phyloP scores from a whole-genome alignment of 2,797 vertebrate species.

The Muscicapa striata region DNA sequence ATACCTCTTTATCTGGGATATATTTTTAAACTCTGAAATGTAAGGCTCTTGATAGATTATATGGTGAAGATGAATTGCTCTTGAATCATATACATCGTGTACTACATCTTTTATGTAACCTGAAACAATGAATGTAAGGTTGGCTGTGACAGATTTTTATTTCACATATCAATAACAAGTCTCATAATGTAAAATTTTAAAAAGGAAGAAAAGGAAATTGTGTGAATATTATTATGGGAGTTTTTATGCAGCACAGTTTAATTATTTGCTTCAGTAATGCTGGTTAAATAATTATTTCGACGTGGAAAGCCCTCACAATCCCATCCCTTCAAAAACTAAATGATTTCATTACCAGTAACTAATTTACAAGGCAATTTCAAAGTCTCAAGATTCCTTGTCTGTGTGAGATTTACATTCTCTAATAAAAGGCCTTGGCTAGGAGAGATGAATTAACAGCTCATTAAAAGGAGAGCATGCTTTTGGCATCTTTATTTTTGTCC shows the following conservation, averaged over 20 bases:
- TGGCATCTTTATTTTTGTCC: not conserved
- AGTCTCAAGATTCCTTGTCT: constrained; percentile 75
- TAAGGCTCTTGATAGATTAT: not conserved
- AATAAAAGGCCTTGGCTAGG: constrained; percentile 72
- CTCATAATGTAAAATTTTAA: constrained; percentile 64
- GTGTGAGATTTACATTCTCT: constrained; percentile 75
- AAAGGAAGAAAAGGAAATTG: constrained; percentile 62
- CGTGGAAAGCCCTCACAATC: constrained; percentile 71
- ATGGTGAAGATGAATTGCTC: constrained; percentile 21
- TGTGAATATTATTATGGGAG: constrained; percentile 71
- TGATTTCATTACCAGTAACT: constrained; percentile 77
- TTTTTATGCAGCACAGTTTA: constrained; percentile 74
- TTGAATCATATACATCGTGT: constrained; percentile 12
- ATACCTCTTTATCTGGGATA: not conserved
- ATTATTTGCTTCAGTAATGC: constrained; percentile 82
- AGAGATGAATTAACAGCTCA: constrained; percentile 75
- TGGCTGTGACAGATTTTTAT: constrained; percentile 47
- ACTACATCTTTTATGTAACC: constrained; percentile 45
- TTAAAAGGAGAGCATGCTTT: constrained; percentile 60
- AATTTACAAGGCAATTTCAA: constrained; percentile 80
- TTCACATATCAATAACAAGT: constrained; percentile 58
- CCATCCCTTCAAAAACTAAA: constrained; percentile 73
- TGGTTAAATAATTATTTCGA: constrained; percentile 74
- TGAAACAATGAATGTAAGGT: constrained; percentile 53
- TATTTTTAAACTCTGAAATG: constrained; percentile 1